phyloP scores from a whole-genome alignment of 2,113 vertebrate genomes.

The Callionymus lyra region DNA sequence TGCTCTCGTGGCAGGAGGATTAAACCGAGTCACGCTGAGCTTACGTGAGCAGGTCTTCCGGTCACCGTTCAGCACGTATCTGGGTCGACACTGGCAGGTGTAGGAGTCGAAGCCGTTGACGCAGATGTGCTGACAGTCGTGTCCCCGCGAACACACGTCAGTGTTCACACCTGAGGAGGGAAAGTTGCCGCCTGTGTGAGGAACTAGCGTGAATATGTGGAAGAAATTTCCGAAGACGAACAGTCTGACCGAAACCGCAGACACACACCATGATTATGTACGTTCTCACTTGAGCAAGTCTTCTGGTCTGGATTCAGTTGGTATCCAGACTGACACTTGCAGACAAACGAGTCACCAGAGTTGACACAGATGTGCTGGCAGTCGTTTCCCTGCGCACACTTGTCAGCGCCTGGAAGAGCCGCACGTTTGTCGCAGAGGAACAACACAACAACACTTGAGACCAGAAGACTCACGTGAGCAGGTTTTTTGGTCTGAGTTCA shows the following conservation, averaged over 20 bases:
- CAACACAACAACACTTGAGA: neutral
- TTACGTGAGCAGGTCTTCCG: conserved; percentile 67
- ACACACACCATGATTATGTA: too few species aligned
- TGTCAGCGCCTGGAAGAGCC: conserved; percentile 42
- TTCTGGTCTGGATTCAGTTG: conserved; percentile 63
- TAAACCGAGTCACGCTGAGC: neutral
- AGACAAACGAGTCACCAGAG: conserved; percentile 42
- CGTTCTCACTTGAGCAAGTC: conserved; percentile 62
- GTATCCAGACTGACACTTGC: conserved; percentile 64
- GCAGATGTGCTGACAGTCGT: conserved; percentile 68
- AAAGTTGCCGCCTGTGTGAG: neutral
- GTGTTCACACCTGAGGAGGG: conserved; percentile 44
- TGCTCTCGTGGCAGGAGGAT: too few species aligned
- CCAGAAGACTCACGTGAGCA: conserved; percentile 50
- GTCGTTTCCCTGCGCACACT: conserved; percentile 51
- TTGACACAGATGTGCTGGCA: conserved; percentile 68
- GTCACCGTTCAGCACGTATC: conserved; percentile 68
- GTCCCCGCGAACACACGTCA: conserved; percentile 47
- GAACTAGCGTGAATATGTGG: neutral
- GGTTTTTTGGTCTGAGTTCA: conserved; percentile 64
- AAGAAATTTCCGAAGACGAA: neutral
- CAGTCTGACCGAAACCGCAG: too few species aligned
- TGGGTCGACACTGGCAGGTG: conserved; percentile 60
- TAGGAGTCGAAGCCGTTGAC: conserved; percentile 44
- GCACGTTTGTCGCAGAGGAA: too few species aligned